Evolutionary conservation across 2,113 vertebrate genomes (phyloP), one percentile per base, ranked within the genome.

Genomic region (Antennarius striatus): DNA sequence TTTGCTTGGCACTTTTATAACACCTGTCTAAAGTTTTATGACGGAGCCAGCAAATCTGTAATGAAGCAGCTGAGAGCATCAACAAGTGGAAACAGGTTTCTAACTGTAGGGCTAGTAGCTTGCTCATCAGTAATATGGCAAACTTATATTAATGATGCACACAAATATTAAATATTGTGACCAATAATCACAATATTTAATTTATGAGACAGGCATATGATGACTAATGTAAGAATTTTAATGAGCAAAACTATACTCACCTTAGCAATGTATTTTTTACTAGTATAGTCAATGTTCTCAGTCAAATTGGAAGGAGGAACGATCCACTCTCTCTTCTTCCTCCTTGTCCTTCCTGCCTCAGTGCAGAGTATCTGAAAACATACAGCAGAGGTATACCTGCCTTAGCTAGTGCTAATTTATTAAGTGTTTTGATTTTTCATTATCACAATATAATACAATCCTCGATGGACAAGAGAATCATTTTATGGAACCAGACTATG

Each of bases 261-360:
- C 84, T 92, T 93, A 39, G 91, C 87, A 55, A 93, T 85, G 54
- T 7, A 83, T 0, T 47, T 6, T 17, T 1, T 63, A 0, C 86
- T 1, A 2, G 63, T 86, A 75, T 92, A 91, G 61, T 92, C 58
- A 0, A 2, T 15, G 42, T 92, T 92, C 51, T 93, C 92, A 1
- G 0, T 2, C 43, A 92, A 47, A 56, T 85, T 91, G 12, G 76
- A 6, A 6, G 92, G 85, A 66, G 92, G 91, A 56, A 84, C 60
- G 66, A 93, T 67, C 91, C 91, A 93, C 15, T 91, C 88, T 56
- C 92, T 86, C 63, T 88, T 92, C 30, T 42, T 70, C 47, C 92
- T 81, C 17, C 40, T 52, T 17, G 29, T 51, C 16, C 42, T 32
- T 55, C 36, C 6, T 3, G 53, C 63, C 6, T 82, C 71, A 29